A percentile compares a stretch with the other conserved stretches of the same genome.
Evolutionary conservation across 2,888 invertebrate species (phyloP).

Genomic region (Mimas tiliae): DNA sequence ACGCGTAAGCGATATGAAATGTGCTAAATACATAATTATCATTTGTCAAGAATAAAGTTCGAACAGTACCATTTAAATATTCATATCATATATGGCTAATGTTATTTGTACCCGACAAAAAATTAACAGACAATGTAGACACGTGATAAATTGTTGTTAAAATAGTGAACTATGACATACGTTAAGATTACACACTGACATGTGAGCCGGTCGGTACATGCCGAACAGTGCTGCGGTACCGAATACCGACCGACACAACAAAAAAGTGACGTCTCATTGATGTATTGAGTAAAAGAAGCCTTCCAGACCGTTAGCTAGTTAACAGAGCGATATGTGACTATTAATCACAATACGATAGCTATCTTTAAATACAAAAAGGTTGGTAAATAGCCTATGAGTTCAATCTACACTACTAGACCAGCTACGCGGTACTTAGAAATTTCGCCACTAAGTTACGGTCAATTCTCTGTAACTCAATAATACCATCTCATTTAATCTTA

Average conservation of each 20-base stretch:
- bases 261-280: conserved; percentile 77
- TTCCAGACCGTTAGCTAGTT: conserved; percentile 72
- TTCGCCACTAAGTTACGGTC: too few relatives aligned
- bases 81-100: conserved; percentile 29
- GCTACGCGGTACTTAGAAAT: too few relatives aligned
- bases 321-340: conserved; percentile 69
- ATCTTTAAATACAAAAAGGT: conserved; percentile 47
- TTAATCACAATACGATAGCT: conserved; percentile 63
- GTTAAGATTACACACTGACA: conserved; percentile 53
- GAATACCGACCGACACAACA: conserved; percentile 47
- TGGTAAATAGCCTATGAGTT: neutral
- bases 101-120: conserved; percentile 48
- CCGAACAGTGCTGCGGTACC: conserved; percentile 46
- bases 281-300: conserved; percentile 70
- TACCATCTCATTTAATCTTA: too few relatives aligned
- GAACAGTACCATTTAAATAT: neutral
- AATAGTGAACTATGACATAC: conserved; percentile 78
- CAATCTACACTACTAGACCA: too few relatives aligned
- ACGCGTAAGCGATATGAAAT: neutral
- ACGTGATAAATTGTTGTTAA: conserved; percentile 71
- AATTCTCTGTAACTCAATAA: too few relatives aligned
- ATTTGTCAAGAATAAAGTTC: neutral
- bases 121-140: conserved; percentile 54
- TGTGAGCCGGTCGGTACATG: conserved; percentile 55
- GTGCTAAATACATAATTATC: conserved; percentile 1